Evolutionary conservation across 1,140 invertebrate genomes (phyloP), one percentile per base, ranked within the genome.

Genomic region (Neuroterus valhalla): DNA sequence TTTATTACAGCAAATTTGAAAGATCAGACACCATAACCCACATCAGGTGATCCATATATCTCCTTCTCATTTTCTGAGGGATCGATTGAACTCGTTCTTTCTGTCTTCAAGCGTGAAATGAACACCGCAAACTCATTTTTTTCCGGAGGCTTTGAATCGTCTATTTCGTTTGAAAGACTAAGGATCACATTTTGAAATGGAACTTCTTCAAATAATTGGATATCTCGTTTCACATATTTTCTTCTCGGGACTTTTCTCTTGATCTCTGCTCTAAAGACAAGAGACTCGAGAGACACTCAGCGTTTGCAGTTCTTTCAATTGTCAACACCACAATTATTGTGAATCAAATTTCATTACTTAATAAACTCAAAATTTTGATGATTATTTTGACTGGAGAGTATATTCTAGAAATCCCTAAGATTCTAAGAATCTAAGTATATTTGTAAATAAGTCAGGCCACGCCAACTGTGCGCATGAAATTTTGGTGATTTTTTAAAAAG

Each of bases 181-280:
- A 62, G 55, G 55, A 62, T 62, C 55, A n/a, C 26, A 62, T 62
- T 62, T 62, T 62, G 55, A 62, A 62, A 62, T 26, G 26, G 55
- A 62, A 62, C 55, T 62, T 62, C 55, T 62, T 62, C 55, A 62
- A 62, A 62, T 62, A 62, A 62, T 62, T 62, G 55, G 55, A 62
- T 31, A 62, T 62, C 55, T 62, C 55, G 55, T 26, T 55, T 55
- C 50, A 23, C 50, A 55, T 21, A 55, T 26, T 55, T 55, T 5
- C 50, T 21, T 21, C 17, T 11, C 19, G 23, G 19, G 23, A 23
- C 23, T 55, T 21, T 55, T 21, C 23, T 21, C 50, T 55, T 23
- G 50, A 55, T 55, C 50, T 55, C 23, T 55, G 23, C 50, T 55
- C 14, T 55, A 55, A 26, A 21, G 23, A 55, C 23, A 21, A 55